Evolutionary conservation across 2,797 vertebrate genomes (phyloP).

Genomic region (Enteromius unitaeniatus): DNA sequence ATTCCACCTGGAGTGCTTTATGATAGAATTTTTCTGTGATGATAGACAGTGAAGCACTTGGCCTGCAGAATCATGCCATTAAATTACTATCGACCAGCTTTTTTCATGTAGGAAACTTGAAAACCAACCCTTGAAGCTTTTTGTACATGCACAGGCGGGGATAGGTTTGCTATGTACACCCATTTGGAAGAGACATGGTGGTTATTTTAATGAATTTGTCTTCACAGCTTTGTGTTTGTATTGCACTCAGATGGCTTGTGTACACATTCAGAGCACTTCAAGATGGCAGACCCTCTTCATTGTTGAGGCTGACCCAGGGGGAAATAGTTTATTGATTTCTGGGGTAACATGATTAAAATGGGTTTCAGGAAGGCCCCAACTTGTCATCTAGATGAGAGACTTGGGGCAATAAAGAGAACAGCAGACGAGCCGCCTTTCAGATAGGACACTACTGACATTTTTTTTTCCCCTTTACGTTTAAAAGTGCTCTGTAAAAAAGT

Average conservation of each 20-base stretch:
- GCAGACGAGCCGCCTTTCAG: conserved; percentile 23
- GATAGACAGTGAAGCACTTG: conserved; percentile 68
- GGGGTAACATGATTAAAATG: conserved; percentile 72
- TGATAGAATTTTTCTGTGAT: conserved; percentile 55
- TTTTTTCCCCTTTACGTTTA: neutral
- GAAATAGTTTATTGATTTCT: conserved; percentile 78
- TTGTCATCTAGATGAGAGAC: conserved; percentile 62
- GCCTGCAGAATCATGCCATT: conserved; percentile 70
- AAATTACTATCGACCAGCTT: conserved; percentile 68
- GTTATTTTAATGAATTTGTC: conserved; percentile 79
- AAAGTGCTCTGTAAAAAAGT: neutral
- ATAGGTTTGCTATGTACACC: conserved; percentile 77
- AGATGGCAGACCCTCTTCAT: conserved; percentile 63
- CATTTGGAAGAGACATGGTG: conserved; percentile 60
- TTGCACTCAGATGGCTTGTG: conserved; percentile 73
- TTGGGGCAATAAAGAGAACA: conserved; percentile 21
- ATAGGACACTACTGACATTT: conserved; percentile 6
- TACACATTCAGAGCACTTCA: conserved; percentile 74
- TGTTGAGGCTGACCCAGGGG: conserved; percentile 69
- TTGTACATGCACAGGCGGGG: conserved; percentile 56
- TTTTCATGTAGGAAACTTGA: conserved; percentile 14
- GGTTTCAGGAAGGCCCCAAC: conserved; percentile 71
- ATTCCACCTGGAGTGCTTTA: conserved; percentile 62
- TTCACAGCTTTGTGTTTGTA: conserved; percentile 73
- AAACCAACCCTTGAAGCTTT: conserved; percentile 33